These are phyloP conservation scores for Gambusia holbrooki DNA, from an alignment of 2,113 vertebrate genomes.

Conservation along the genomic window DNA sequence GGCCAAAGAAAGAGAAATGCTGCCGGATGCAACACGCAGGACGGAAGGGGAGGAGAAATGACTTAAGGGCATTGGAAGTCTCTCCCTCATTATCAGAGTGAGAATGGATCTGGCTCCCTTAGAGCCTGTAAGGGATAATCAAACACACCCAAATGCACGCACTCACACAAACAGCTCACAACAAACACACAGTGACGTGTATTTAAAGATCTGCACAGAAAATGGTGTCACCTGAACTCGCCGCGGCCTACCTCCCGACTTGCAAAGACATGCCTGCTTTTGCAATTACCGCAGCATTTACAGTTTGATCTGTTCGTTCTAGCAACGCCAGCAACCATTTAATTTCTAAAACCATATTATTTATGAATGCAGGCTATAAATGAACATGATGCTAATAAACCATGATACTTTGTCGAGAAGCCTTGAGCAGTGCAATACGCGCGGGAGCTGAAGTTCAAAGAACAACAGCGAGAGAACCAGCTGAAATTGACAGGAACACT, in stretches of 20 bases:
- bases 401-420: slow-evolving; percentile 43
- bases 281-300: slow-evolving; percentile 1
- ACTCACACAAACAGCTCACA: slow-evolving; percentile 35
- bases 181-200: slow-evolving; percentile 30
- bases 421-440: slow-evolving; percentile 60
- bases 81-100: slow-evolving; percentile 79
- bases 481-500: slow-evolving; percentile 65
- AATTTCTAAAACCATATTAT: slow-evolving; percentile 45
- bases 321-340: slow-evolving; percentile 23
- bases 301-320: slow-evolving; percentile 5
- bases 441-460: slow-evolving; percentile 70
- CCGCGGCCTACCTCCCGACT: slow-evolving; percentile 30
- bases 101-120: slow-evolving; percentile 76
- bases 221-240: slow-evolving; percentile 16
- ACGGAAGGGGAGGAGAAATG: slow-evolving; percentile 70
- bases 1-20: slow-evolving; percentile 22
- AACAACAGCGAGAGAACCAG: slow-evolving; percentile 64
- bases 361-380: slow-evolving; percentile 57
- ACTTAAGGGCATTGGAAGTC: slow-evolving; percentile 77
- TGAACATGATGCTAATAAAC: slow-evolving; percentile 63
- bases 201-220: slow-evolving; percentile 9
- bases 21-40: slow-evolving; percentile 67
- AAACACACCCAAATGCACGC: slow-evolving; percentile 64
- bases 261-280: slow-evolving; percentile 9
- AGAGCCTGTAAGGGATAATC: slow-evolving; percentile 75